Evolutionary conservation across 1,140 invertebrate species (phyloP).

Genomic region (Rhopalosiphum maidis): DNA sequence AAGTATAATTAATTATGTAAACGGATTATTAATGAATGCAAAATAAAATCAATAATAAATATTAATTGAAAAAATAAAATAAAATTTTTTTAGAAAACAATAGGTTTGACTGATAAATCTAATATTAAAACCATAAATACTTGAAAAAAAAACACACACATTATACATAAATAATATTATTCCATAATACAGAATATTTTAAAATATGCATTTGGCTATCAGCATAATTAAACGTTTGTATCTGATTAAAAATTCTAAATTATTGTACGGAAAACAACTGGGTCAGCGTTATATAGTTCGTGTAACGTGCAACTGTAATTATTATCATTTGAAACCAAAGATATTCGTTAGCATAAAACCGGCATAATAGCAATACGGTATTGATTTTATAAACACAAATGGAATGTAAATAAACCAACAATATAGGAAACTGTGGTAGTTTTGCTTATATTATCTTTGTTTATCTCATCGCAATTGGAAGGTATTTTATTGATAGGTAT

Average conservation of each 20-base stretch:
- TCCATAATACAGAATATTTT: not conserved
- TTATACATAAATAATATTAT: not conserved
- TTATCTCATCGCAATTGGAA: not conserved
- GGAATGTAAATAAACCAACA: conserved; percentile 46
- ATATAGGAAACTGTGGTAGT: not conserved
- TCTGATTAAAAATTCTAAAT: conserved; percentile 43
- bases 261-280: conserved; percentile 4
- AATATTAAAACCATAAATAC: not conserved
- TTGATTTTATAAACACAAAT: conserved; percentile 44
- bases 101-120: not conserved
- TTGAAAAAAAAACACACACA: not conserved
- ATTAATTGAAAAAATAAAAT: not conserved
- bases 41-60: not conserved
- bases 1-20: not conserved
- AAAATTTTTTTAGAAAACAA: not conserved
- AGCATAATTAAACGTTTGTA: not conserved
- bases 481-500: conserved; percentile 19
- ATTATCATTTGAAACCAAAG: conserved; percentile 29
- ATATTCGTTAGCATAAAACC: conserved; percentile 48
- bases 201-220: conserved; percentile 1
- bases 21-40: not conserved
- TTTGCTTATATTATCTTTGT: conserved; percentile 31
- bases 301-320: conserved; percentile 31
- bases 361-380: conserved; percentile 22
- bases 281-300: conserved; percentile 28